Evolutionary conservation across 2,888 invertebrate species (phyloP).

Genomic region (Chouioia cunea): DNA sequence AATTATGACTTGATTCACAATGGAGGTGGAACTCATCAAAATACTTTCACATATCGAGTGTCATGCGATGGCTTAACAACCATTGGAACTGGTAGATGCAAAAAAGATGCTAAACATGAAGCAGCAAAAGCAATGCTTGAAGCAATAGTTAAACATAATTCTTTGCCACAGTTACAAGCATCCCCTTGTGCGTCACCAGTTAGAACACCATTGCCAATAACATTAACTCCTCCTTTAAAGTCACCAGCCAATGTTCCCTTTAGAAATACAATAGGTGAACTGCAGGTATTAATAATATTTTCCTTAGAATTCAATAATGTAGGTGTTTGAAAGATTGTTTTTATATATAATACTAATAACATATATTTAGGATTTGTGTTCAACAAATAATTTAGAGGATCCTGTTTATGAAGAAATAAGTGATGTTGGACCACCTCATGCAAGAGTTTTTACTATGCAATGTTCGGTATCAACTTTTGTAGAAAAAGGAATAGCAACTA

Average conservation of each 20-base stretch:
- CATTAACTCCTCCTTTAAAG: constrained; percentile 49
- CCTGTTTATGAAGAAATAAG: constrained; percentile 72
- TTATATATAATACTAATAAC: not conserved
- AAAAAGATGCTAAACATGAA: constrained; percentile 68
- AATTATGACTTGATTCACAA: constrained; percentile 70
- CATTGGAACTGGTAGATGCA: constrained; percentile 65
- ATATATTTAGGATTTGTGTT: constrained; percentile 61
- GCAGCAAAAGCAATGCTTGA: constrained; percentile 66
- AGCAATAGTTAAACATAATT: constrained; percentile 57
- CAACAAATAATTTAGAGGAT: constrained; percentile 68
- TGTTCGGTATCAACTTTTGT: constrained; percentile 72
- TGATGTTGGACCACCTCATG: constrained; percentile 78
- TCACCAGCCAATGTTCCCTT: constrained; percentile 56
- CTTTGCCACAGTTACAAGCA: constrained; percentile 59
- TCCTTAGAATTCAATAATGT: not conserved
- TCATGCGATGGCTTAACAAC: constrained; percentile 59
- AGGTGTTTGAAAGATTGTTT: not conserved
- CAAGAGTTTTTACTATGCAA: constrained; percentile 74
- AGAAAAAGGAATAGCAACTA: constrained; percentile 72
- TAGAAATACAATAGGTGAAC: constrained; percentile 62
- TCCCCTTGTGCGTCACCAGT: constrained; percentile 58
- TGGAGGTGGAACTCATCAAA: constrained; percentile 65
- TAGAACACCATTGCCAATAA: constrained; percentile 53
- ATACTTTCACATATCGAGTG: constrained; percentile 65
- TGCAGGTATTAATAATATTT: constrained; percentile 54